Evolutionary conservation across 2,113 vertebrate species (phyloP).

Genomic region (Dissostichus mawsoni): DNA sequence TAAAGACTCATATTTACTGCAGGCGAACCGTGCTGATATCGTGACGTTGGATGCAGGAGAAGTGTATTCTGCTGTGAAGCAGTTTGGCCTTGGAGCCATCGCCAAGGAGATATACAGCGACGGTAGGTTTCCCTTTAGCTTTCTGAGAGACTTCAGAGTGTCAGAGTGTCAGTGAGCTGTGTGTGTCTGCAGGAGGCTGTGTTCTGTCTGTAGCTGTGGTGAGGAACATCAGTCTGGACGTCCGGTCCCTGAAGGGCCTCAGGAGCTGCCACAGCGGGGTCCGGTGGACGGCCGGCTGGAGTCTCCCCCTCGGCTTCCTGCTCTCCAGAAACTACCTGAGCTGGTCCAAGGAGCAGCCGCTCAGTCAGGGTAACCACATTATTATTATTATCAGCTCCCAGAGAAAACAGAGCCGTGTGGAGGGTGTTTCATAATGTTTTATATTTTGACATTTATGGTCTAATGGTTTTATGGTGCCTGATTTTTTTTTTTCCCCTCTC

Average conservation of each 20-base stretch:
- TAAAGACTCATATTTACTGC: conserved; percentile 12
- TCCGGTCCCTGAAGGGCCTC: conserved; percentile 82
- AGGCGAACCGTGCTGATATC: conserved; percentile 91
- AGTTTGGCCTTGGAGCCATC: conserved; percentile 86
- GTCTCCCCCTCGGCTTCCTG: conserved; percentile 90
- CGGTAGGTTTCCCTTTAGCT: conserved; percentile 74
- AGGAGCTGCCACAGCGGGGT: conserved; percentile 90
- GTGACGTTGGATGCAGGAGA: conserved; percentile 91
- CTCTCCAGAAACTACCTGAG: conserved; percentile 87
- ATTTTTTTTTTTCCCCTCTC: conserved; percentile 34
- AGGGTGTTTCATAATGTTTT: background rate
- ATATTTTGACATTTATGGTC: background rate
- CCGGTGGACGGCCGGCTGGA: conserved; percentile 92
- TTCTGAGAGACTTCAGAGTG: background rate
- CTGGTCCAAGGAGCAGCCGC: conserved; percentile 88
- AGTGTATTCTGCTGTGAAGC: conserved; percentile 90
- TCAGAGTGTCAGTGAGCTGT: conserved; percentile 11
- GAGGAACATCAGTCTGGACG: conserved; percentile 81
- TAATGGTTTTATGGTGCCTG: background rate
- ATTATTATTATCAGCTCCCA: too few relatives aligned
- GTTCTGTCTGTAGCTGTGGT: conserved; percentile 89
- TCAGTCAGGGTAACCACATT: conserved; percentile 84
- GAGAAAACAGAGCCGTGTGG: background rate
- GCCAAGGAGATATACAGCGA: conserved; percentile 90
- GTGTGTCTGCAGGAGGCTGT: conserved; percentile 82